Evolutionary conservation across 1,140 invertebrate species (phyloP).

Genomic region (Bombus polaris): DNA sequence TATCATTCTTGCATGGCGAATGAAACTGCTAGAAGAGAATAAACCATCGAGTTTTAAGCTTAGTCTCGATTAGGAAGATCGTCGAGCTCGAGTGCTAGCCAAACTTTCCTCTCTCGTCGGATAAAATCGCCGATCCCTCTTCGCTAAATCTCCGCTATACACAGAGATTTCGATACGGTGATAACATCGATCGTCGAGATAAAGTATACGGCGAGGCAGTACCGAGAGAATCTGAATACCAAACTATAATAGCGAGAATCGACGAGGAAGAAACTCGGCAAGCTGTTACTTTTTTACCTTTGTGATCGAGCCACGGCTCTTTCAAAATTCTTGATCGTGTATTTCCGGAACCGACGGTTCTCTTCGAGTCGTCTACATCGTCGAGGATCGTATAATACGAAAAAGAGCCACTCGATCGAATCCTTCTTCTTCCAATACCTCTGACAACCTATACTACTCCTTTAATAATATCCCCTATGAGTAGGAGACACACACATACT

Average conservation of each 20-base stretch:
- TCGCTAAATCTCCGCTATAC: conserved; percentile 22
- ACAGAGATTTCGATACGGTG: background rate
- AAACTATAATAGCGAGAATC: background rate
- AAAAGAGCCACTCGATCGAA: background rate
- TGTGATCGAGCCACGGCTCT: background rate
- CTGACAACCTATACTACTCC: background rate
- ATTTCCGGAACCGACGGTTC: too few species aligned
- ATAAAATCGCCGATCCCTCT: conserved; percentile 30
- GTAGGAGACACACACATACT: background rate
- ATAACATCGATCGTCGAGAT: conserved; percentile 21
- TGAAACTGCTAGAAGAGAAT: background rate
- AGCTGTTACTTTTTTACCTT: background rate
- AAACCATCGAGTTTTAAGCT: background rate
- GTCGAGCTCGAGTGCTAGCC: conserved; percentile 20
- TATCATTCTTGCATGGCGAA: background rate
- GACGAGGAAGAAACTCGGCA: background rate
- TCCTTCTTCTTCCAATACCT: background rate
- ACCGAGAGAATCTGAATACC: conserved; percentile 8
- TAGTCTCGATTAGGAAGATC: conserved; percentile 28
- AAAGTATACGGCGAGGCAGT: conserved; percentile 21
- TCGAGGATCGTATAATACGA: background rate
- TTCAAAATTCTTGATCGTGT: background rate
- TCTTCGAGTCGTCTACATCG: background rate
- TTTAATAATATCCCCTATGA: background rate
- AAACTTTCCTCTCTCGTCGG: conserved; percentile 32